Base-by-base conservation (phyloP, 2,888 invertebrate genomes). In the Hemithea aestivaria region DNA sequence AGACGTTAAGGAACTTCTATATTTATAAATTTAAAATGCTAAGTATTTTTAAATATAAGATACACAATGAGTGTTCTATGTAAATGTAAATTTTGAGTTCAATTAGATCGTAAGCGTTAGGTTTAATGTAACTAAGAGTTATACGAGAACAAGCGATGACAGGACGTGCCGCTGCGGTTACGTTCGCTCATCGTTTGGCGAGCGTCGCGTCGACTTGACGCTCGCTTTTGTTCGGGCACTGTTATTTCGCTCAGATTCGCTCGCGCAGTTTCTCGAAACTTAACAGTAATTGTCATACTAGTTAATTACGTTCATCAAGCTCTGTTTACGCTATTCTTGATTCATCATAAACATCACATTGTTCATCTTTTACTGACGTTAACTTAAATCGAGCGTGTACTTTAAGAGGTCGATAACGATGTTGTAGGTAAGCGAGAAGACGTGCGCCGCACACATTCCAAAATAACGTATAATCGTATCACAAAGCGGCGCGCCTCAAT, bases 401-500 rank as follows among this genome's bases (percentile, higher is more conserved):
- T 53, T 45, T 56, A 48, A 47, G 58, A 47, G 56, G 54, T 58
- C 61, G 65, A 53, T 56, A 54, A 57, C 53, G 58, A 62, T 55
- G 56, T 67, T 59, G 66, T 12, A 8, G 20, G 22, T 5, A 16
- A 16, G 16, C 3, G 3, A 16, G 29, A 40, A 28, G 47, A 36
- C 45, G 38, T 69, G 79, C 77, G 74, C 75, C 77, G 75, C 76
- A 81, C 73, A 85, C 85, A 85, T 85, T 85, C 85, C 85, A 85
- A 81, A 80, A 79, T 73, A 80, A 74, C 71, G 66, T 66, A 73
- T 63, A 65, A 67, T 38, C 60, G 72, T 74, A 73, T 73, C 73
- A 73, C 69, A 59, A 65, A 52, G 70, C 69, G 76, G 65, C 72
- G 73, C 73, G 72, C 67, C 65, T 65, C 70, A 56, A 58, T 59